These are phyloP conservation scores for Thalassophryne amazonica DNA, from an alignment of 2,797 vertebrate genomes.

Conservation along the genomic window DNA sequence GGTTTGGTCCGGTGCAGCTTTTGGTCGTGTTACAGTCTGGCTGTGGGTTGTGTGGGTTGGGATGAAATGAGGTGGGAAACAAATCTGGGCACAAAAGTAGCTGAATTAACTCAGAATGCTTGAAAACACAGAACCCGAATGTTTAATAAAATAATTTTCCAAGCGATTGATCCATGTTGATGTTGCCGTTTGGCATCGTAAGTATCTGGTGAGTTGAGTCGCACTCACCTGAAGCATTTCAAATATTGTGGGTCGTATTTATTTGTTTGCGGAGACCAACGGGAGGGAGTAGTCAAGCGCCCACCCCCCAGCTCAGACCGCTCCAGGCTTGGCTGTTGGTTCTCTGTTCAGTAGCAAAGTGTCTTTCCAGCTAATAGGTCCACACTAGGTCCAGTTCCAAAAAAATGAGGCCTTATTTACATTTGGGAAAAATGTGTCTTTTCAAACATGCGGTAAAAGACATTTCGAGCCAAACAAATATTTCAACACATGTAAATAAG, in stretches of 20 bases:
- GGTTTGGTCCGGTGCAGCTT: slow-evolving; percentile 49
- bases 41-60: slow-evolving; percentile 63
- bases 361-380: slow-evolving; percentile 61
- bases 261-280: slow-evolving; percentile 64
- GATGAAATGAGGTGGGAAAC: slow-evolving; percentile 43
- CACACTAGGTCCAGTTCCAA: slow-evolving; percentile 57
- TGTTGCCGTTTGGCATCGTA: too few relatives aligned
- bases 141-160: slow-evolving; percentile 47
- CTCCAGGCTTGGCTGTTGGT: slow-evolving; percentile 41
- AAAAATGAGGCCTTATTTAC: slow-evolving; percentile 68
- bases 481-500: slow-evolving; percentile 69
- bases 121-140: slow-evolving; percentile 52
- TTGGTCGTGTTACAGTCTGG: slow-evolving; percentile 62
- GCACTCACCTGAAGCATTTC: slow-evolving; percentile 51
- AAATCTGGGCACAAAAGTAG: slow-evolving; percentile 33
- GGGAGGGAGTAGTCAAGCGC: slow-evolving; percentile 46
- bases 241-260: slow-evolving; percentile 62
- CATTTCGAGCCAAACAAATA: slow-evolving; percentile 63
- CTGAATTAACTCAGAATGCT: slow-evolving; percentile 32
- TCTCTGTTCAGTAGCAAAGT: slow-evolving; percentile 65
- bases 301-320: slow-evolving; percentile 46
- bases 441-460: slow-evolving; percentile 63
- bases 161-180: slow-evolving; percentile 31
- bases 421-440: slow-evolving; percentile 55
- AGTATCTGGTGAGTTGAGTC: slow-evolving; percentile 56